Percentiles rank a stretch among this genome's conserved stretches.
Conservation (phyloP, 2,113 vertebrate species). For the Carassius auratus region DNA sequence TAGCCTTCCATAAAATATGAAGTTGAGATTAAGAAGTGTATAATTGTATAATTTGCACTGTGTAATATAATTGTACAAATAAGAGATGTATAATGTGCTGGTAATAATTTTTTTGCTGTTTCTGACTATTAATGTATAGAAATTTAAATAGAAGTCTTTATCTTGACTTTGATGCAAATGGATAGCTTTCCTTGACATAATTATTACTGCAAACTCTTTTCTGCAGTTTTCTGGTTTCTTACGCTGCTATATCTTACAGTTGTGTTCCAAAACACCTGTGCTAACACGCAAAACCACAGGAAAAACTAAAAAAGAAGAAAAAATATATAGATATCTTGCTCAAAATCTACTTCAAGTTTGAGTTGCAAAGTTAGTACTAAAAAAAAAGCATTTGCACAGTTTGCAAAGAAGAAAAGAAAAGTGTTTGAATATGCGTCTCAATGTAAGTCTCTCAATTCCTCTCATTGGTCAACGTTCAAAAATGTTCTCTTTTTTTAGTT, state of each 20-base stretch:
- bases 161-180: not conserved
- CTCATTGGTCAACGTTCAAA: not conserved
- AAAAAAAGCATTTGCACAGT: not conserved
- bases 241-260: not conserved
- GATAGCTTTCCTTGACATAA: not conserved
- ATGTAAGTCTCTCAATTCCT: not conserved
- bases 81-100: too few relatives aligned
- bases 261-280: not conserved
- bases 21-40: too few relatives aligned
- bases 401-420: too few relatives aligned
- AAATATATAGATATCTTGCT: not conserved
- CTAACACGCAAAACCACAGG: not conserved
- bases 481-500: not conserved
- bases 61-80: too few relatives aligned
- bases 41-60: too few relatives aligned
- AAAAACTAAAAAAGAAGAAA: not conserved
- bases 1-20: too few relatives aligned
- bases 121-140: not conserved
- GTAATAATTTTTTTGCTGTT: not conserved
- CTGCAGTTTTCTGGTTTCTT: not conserved
- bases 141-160: not conserved
- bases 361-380: not conserved
- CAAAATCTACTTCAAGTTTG: not conserved
- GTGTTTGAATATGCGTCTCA: not conserved
- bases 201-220: not conserved